Evolutionary conservation across 2,113 vertebrate species (phyloP), one percentile per base, ranked within the genome.

Genomic region (Albula goreensis): DNA sequence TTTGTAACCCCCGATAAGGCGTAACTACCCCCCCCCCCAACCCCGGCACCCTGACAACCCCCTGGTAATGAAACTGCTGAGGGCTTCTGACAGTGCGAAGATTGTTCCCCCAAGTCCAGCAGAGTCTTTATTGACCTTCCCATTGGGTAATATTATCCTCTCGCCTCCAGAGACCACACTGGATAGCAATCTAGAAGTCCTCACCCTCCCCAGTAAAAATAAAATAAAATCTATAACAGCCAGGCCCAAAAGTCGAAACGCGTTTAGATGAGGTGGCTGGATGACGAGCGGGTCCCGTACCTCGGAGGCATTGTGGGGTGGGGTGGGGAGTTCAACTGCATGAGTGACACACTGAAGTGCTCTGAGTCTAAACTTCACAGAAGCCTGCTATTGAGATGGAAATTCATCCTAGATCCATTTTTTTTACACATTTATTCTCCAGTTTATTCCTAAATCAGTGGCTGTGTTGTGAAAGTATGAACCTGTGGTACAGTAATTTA

Each of bases 101-200:
- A 74, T 74, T 74, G 70, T 74, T 74, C n/a, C 53, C 53, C 70
- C 70, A 10, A 74, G 70, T 74, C 31, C 70, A 31, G 19, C 22
- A n/a, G n/a, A 74, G 17, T 66, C 31, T 60, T 12, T 83, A 83
- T 83, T 83, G 81, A 83, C 81, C 49, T 60, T 83, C 22, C 19
- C 22, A 81, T 83, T 22, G 52, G 53, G 50, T 83, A 48, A 31
- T 60, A 83, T 83, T 25, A 63, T 60, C 81, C 56, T 31, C 7
- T 17, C 41, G 13, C 8, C 81, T 60, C 41, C 49, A 48, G 4
- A 63, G 11, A 57, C 31, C 19, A 13, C 81, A 63, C 11, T 13
- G 3, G 12, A 63, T 63, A 49, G 31, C 81, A 19, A 63, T 83
- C 41, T 41, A 83, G 63, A 83, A 25, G 52, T 60, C 10, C 10